Percentiles rank a stretch among this genome's conserved stretches.
These are phyloP conservation scores for Parnassius orleans DNA, from an alignment of 2,888 invertebrate genomes.

Conservation along the genomic window DNA sequence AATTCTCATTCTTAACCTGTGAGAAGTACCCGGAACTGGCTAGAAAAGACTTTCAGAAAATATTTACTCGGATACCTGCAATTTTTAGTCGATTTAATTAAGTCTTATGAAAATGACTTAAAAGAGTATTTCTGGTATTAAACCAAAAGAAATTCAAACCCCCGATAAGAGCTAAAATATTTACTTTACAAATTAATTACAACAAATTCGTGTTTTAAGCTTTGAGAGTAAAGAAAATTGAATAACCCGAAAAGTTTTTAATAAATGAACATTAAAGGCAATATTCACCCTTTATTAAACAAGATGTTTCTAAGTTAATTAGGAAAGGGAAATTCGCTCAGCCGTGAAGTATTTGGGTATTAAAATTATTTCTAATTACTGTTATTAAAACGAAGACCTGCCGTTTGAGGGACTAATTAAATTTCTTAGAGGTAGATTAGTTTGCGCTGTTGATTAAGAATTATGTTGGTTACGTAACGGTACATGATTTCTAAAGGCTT, in stretches of 20 bases:
- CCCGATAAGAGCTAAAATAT: not conserved
- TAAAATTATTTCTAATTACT: conserved; percentile 23
- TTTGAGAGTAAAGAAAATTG: conserved; percentile 13
- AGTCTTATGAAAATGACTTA: no score
- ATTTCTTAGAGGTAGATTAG: conserved; percentile 7
- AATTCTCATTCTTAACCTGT: no score
- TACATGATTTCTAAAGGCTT: no score
- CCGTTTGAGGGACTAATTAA: conserved; percentile 14
- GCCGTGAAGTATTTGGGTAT: conserved; percentile 6
- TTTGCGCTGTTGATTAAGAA: not conserved
- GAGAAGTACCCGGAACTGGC: no score
- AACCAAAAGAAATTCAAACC: not conserved
- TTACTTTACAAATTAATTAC: conserved; percentile 8
- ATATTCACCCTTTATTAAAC: conserved; percentile 5
- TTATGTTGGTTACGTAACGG: not conserved
- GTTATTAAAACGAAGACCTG: conserved; percentile 19
- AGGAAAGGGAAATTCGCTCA: conserved; percentile 6
- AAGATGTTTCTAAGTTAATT: conserved; percentile 22
- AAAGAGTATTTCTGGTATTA: no score
- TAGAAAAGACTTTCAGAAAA: no score
- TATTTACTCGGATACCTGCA: no score
- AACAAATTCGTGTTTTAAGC: conserved; percentile 9
- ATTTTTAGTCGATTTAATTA: no score
- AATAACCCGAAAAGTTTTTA: conserved; percentile 21
- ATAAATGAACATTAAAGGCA: conserved; percentile 13